Evolutionary conservation across 2,888 invertebrate genomes (phyloP), one percentile per base, ranked within the genome.

Genomic region (Venusia cambrica): DNA sequence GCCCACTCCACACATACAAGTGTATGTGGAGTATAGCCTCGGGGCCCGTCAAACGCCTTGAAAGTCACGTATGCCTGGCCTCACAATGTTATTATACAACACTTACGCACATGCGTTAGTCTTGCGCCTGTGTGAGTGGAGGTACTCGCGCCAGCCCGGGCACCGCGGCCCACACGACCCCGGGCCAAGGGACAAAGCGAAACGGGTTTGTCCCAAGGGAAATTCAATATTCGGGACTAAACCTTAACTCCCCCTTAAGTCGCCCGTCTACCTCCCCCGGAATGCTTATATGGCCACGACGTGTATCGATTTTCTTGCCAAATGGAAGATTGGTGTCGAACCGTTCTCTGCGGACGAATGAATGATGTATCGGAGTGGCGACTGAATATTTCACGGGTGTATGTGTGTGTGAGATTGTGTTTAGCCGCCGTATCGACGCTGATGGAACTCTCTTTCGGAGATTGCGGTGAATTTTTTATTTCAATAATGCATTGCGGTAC

Each of bases 201-300:
- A 87, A 87, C 87, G 87, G 87, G 88, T 87, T 88, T 85, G 87
- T 87, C 88, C 87, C 87, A 78, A 79, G 88, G 88, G 88, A 88
- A 88, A 88, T 88, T 88, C 88, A 88, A 88, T 88, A 88, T 88
- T 88, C 88, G 88, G 87, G 87, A 84, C 87, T 87, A 87, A 87
- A 87, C 85, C 87, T 80, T 87, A 85, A 81, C 87, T 79, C 87
- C 87, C 66, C 87, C 81, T 78, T 80, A 81, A 84, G 77, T 73
- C 85, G 68, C 80, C 83, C 78, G 80, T 81, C 83, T 80, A 68
- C 83, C 79, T 62, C 81, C 83, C 84, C 74, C 74, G 74, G 81
- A 84, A 87, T 87, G 88, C 88, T 85, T 88, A 87, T 87, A 87
- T 88, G 88, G 87, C 85, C 84, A 84, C 74, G 84, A 73, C 76